Conservation (phyloP, 2,797 vertebrate species). For the Sebastes miniatus region DNA sequence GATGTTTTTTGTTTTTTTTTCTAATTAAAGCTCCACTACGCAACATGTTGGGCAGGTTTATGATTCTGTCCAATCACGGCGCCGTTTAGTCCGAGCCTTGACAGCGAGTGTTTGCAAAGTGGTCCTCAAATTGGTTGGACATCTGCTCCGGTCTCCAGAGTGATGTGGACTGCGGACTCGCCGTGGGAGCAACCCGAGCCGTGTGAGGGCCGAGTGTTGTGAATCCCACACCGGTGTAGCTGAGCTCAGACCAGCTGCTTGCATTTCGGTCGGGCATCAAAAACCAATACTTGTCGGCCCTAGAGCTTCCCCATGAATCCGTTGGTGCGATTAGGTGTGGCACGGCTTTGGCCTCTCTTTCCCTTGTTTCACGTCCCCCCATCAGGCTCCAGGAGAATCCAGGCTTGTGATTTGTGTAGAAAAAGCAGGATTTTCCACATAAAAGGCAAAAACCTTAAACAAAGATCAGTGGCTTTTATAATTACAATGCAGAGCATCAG, state of each 20-base stretch:
- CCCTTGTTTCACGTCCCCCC: not conserved
- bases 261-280: conserved; percentile 34
- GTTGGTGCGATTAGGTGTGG: conserved; percentile 24
- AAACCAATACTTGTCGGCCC: conserved; percentile 33
- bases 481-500: conserved; percentile 58
- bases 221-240: conserved; percentile 28
- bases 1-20: not conserved
- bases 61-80: conserved; percentile 38
- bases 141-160: conserved; percentile 63
- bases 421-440: conserved; percentile 4
- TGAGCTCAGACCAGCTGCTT: conserved; percentile 52
- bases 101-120: conserved; percentile 43
- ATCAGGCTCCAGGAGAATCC: not conserved
- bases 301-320: conserved; percentile 7
- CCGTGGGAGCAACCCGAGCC: conserved; percentile 20
- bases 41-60: conserved; percentile 26
- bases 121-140: conserved; percentile 51
- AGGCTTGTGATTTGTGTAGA: conserved; percentile 17
- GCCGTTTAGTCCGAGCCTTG: conserved; percentile 22
- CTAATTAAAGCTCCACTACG: conserved; percentile 38
- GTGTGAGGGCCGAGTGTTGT: conserved; percentile 17
- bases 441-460: conserved; percentile 24
- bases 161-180: conserved; percentile 27
- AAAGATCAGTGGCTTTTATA: conserved; percentile 39
- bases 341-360: not conserved